Conservation (phyloP, 2,113 vertebrate genomes). For the Dissostichus mawsoni region DNA sequence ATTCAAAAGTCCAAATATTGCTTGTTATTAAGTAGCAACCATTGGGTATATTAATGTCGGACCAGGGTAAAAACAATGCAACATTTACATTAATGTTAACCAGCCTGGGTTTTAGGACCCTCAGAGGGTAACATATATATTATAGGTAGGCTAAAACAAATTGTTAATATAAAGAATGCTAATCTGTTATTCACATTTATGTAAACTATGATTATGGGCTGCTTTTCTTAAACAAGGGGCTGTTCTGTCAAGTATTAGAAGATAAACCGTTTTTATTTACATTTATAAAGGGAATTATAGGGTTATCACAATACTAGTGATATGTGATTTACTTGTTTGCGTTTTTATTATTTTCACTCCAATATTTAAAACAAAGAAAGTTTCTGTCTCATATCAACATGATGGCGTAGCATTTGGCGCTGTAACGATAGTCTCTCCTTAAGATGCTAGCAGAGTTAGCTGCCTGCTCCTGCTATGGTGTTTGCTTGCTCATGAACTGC, state of each 20-base stretch:
- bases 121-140: too few species aligned
- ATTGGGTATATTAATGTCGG: too few species aligned
- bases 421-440: neutral
- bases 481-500: neutral
- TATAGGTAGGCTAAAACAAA: too few species aligned
- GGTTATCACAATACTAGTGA: neutral
- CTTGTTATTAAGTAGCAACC: too few species aligned
- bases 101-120: too few species aligned
- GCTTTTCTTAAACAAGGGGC: neutral
- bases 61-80: too few species aligned
- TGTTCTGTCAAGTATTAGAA: neutral
- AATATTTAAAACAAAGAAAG: too few species aligned
- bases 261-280: neutral
- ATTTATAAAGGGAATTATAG: too few species aligned
- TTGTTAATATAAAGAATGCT: neutral
- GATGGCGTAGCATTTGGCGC: neutral
- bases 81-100: too few species aligned
- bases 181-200: neutral
- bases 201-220: neutral
- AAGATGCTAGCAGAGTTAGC: constrained; percentile 1
- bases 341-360: neutral
- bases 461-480: neutral
- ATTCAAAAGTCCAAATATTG: neutral
- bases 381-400: neutral
- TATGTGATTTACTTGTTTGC: neutral